Base-by-base conservation (phyloP, 1,140 invertebrate genomes). In the Drosophila rhopaloa region DNA sequence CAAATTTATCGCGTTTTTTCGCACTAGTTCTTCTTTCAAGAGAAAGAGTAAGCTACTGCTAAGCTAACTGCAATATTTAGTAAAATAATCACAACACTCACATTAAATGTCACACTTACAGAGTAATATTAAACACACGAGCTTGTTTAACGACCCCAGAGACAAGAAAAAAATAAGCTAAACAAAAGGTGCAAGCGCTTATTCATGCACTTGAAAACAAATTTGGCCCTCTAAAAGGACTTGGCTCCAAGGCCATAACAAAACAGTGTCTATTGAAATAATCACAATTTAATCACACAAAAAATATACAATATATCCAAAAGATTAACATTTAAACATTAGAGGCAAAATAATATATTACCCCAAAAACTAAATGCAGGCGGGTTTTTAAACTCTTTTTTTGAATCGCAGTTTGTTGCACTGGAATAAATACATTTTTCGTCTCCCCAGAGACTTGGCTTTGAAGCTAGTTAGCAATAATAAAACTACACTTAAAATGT, bases 181-280 rank as follows among this genome's bases (percentile, higher is more conserved):
- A 6, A 56, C n/a, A 9, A 24, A 38, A 13, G 11, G 66, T 44
- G 54, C 47, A 51, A 57, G n/a, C 53, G 35, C 43, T 37, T 63
- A 48, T 38, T 58, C n/a, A 29, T 50, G 24, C 47, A 50, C 47
- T 13, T 9, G 32, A 14, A 50, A 51, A 51, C 16, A 32, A 11
- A 1, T 48, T 48, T 40, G 11, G 11, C 29, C 13, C 46, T 6
- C 4, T 7, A 7, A 48, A 48, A 7, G 24, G 11, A 48, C n/a
- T n/a, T 48, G 24, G 44, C 16, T 46, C 19, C 29, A 0, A 0
- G 8, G 29, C 19, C 10, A 46, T 27, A 16, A 14, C 11, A 37
- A 7, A 27, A 13, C 19, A 38, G 32, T 55, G 35, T 61, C 50
- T 56, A 61, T 38, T 29, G 11, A 41, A 58, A 35, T 43, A 43